phyloP scores from a whole-genome alignment of 1,140 invertebrate species.

The Orussus abietinus region DNA sequence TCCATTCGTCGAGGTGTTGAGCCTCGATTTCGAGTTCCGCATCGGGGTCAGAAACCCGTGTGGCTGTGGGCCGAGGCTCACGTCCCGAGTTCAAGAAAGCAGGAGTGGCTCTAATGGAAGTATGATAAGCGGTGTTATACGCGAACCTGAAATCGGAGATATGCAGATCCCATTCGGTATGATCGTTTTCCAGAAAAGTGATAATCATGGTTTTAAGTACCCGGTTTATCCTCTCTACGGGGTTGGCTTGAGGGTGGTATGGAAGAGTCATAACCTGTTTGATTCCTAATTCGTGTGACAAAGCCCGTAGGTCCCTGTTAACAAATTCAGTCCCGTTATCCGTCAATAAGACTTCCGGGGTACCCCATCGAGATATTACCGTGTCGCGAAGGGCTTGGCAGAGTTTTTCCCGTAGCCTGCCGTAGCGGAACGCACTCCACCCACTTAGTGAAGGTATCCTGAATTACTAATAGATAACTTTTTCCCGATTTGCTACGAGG shows the following conservation, averaged over 20 bases:
- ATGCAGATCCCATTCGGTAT: slow-evolving; percentile 16
- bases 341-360: slow-evolving; percentile 2
- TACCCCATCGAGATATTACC: slow-evolving; percentile 5
- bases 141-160: slow-evolving; percentile 20
- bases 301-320: slow-evolving; percentile 5
- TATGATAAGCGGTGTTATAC: slow-evolving; percentile 11
- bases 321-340: slow-evolving; percentile 32
- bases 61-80: slow-evolving; percentile 1
- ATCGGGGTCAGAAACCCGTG: slow-evolving; percentile 2
- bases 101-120: slow-evolving; percentile 5
- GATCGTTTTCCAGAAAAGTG: slow-evolving; percentile 14
- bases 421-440: slow-evolving; percentile 2
- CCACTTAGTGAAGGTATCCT: too few species aligned
- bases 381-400: not conserved
- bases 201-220: slow-evolving; percentile 16
- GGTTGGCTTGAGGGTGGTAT: slow-evolving; percentile 20
- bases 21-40: not conserved
- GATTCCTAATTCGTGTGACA: slow-evolving; percentile 1
- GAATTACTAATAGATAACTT: slow-evolving; percentile 29
- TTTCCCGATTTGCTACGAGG: slow-evolving; percentile 28
- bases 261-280: slow-evolving; percentile 13
- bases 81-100: slow-evolving; percentile 19
- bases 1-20: slow-evolving; percentile 7
- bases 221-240: slow-evolving; percentile 18
- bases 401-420: too few species aligned